Conservation (phyloP, 2,888 invertebrate genomes). For the Agrochola lychnidis region DNA sequence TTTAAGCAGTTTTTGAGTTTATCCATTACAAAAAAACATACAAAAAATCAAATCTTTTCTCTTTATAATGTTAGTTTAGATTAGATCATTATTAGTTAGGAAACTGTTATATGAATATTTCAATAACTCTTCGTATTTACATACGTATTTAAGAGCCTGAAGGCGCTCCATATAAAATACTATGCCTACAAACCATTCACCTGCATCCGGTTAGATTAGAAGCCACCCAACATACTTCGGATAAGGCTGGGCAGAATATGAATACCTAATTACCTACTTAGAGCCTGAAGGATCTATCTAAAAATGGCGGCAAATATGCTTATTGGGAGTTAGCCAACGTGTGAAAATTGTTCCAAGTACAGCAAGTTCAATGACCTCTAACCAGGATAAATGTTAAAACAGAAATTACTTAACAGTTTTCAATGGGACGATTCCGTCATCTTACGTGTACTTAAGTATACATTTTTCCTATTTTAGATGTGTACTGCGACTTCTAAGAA, state of each 20-base stretch:
- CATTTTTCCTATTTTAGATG: constrained; percentile 34
- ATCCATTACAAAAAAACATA: too few species aligned
- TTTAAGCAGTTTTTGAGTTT: too few species aligned
- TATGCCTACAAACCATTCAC: not conserved
- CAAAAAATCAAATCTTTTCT: too few species aligned
- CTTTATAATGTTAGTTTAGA: too few species aligned
- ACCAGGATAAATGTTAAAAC: constrained; percentile 29
- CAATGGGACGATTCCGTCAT: constrained; percentile 46
- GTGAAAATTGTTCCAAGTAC: not conserved
- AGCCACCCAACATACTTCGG: not conserved
- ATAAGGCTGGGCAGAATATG: not conserved
- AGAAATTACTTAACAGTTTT: constrained; percentile 23
- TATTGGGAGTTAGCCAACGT: not conserved
- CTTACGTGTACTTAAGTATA: constrained; percentile 29
- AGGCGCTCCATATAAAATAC: not conserved
- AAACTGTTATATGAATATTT: not conserved
- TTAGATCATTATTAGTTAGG: too few species aligned
- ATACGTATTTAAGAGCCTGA: not conserved
- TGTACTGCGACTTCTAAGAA: constrained; percentile 49
- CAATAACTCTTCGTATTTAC: not conserved
- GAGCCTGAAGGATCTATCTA: not conserved
- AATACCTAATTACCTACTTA: not conserved
- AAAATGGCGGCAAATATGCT: not conserved
- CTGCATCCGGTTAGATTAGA: not conserved
- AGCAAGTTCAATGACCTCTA: constrained; percentile 14